Base-by-base conservation (phyloP, 2,888 invertebrate genomes). In the Xanthorhoe spadicearia region DNA sequence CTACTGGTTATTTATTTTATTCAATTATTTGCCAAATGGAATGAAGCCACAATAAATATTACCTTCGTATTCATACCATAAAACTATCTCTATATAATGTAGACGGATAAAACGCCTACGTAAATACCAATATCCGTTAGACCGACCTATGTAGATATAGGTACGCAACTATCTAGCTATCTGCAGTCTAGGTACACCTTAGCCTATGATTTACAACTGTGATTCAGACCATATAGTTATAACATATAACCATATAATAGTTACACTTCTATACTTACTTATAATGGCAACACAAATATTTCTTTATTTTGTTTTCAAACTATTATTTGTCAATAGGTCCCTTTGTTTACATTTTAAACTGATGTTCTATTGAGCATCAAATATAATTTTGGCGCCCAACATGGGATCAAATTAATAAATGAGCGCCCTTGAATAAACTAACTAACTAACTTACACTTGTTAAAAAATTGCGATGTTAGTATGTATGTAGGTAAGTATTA, bases 41-140 rank as follows among this genome's bases (percentile, higher is more conserved):
- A 32, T 35, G 15, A 35, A 60, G 43, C 52, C 52, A 17, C 58
- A 58, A 60, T 28, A 52, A 35, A 54, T 56, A 15, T 8, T 19
- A 55, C 61, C 56, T 56, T 62, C 55, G 46, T 10, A 48, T 28
- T 43, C 51, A 43, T 61, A 56, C 35, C 23, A 28, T n/a, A 50
- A 55, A 43, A 15, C n/a, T 13, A 55, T 43, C 28, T 38, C 38
- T 38, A 53, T 38, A 53, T 49, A n/a, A 53, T 61, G 54, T 61
- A 61, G 48, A 54, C 48, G 7, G 32, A 38, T 48, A 53, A 64
- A 50, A 54, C 54, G 43, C 54, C 58, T 54, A 54, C 50, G 64
- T 17, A 49, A 32, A 23, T 17, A 49, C 35, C 48, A 64, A 53
- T 57, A 58, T 64, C 63, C 52, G 15, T 15, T 23, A 9, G 4